A percentile compares a stretch with the other conserved stretches of the same genome.
These are phyloP conservation scores for Halichondria panicea DNA, from an alignment of 37 sponge, comb jelly and placozoan species.

Conservation along the genomic window DNA sequence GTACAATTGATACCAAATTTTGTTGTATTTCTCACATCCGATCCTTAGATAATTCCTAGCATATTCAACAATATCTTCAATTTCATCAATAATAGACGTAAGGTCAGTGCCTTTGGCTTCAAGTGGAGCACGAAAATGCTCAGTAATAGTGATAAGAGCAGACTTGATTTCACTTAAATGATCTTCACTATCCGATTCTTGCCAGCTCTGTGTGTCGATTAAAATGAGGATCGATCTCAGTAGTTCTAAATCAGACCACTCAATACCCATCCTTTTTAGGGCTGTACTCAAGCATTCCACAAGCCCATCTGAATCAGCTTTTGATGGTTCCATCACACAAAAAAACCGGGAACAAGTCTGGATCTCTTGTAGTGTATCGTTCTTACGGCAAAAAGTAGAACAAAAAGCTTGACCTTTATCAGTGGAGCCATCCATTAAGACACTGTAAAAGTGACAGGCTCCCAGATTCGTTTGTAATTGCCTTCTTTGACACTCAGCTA, in stretches of 20 bases:
- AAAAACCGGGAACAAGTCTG: too few relatives aligned
- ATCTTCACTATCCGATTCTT: constrained; percentile 13
- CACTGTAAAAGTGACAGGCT: neutral
- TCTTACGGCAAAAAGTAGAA: neutral
- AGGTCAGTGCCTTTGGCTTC: constrained; percentile 44
- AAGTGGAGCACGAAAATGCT: constrained; percentile 11
- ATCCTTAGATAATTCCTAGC: constrained; percentile 25
- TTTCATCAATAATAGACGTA: constrained; percentile 12
- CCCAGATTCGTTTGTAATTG: neutral
- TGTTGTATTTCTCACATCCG: constrained; percentile 1
- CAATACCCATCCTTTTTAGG: neutral
- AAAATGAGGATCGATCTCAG: constrained; percentile 16
- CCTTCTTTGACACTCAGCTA: constrained; percentile 9
- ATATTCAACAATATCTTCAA: constrained; percentile 35
- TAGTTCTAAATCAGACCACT: constrained; percentile 28
- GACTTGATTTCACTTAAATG: constrained; percentile 13
- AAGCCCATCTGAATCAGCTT: neutral
- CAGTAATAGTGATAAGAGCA: constrained; percentile 10
- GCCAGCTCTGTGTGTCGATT: constrained; percentile 27
- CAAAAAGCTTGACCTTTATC: neutral
- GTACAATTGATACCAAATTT: constrained; percentile 33
- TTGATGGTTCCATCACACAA: neutral
- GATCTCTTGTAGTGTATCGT: neutral
- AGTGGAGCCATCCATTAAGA: constrained; percentile 13
- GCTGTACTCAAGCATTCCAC: neutral